Base-by-base conservation (phyloP, 1,140 invertebrate species). In the Hylaeus anthracinus region DNA sequence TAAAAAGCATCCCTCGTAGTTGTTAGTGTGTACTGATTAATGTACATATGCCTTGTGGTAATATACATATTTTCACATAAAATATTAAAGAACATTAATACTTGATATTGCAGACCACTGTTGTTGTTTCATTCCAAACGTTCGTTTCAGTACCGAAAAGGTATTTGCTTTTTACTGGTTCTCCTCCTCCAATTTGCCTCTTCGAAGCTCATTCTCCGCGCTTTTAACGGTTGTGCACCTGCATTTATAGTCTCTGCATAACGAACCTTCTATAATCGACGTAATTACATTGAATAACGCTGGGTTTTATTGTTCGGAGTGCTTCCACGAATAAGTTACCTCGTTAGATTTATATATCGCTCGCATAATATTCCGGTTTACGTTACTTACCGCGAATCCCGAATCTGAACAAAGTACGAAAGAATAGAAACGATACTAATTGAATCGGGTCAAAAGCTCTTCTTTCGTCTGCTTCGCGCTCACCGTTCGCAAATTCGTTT, bases 221-320 rank as follows among this genome's bases (percentile, higher is more conserved):
- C 5, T 45, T 14, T 8, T 5, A 14, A 8, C n/a, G 8, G 9
- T 53, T 51, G 4, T 53, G 4, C 37, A 6, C n/a, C n/a, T 63
- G 9, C 26, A 26, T 26, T 26, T 39, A 48, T 39, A 56, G 14
- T 70, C 39, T 39, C 56, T 70, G 53, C 69, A 58, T 58, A 71
- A 71, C 55, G 69, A 58, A 58, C 39, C 55, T 43, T 58, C 43
- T 15, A 26, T 58, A 71, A 55, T 15, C 26, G 37, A 43, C 53
- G 53, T 41, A 58, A 71, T 71, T 71, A 71, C 69, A 53, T 56
- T 37, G 41, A 71, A 58, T 58, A 58, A n/a, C 37, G 37, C 56
- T 43, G 37, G 37, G 37, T 71, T 71, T 41, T 10, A 41, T 71
- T 71, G 39, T 39, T 37, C 8, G n/a, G 2, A 53, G 65, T 9